These are phyloP conservation scores for Tromatobia lineatoria DNA, from an alignment of 2,888 invertebrate species.

Conservation along the genomic window DNA sequence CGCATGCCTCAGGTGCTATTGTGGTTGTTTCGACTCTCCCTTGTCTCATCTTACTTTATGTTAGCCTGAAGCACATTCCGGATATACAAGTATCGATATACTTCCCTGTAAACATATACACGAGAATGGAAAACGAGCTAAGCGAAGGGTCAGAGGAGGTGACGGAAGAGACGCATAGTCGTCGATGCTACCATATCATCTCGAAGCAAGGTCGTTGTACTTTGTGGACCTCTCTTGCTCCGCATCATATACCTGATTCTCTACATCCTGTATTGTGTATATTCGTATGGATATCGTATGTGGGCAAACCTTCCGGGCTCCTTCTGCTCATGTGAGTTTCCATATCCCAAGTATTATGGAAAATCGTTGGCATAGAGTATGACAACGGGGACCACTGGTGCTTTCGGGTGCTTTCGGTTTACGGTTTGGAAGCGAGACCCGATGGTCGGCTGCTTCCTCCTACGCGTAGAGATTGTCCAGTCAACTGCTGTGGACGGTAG, in stretches of 20 bases:
- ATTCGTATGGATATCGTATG: conserved; percentile 29
- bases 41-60: conserved; percentile 13
- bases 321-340: conserved; percentile 1
- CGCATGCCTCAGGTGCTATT: conserved; percentile 14
- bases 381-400: conserved; percentile 34
- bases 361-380: conserved; percentile 18
- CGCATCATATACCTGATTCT: background rate
- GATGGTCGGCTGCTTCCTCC: conserved; percentile 13
- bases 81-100: conserved; percentile 11
- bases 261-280: conserved; percentile 10
- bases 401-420: conserved; percentile 63
- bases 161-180: background rate
- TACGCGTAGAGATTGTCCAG: conserved; percentile 67
- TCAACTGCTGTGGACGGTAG: conserved; percentile 58
- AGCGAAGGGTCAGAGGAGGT: conserved; percentile 6
- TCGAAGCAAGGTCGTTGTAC: background rate
- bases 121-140: background rate
- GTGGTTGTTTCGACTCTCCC: background rate
- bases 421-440: conserved; percentile 68
- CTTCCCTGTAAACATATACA: background rate
- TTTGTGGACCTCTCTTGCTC: background rate
- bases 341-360: background rate
- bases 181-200: conserved; percentile 8
- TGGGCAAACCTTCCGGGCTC: background rate
- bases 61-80: background rate